Evolutionary conservation across 1,140 invertebrate species (phyloP).

Genomic region (Doryteuthis pealeii): DNA sequence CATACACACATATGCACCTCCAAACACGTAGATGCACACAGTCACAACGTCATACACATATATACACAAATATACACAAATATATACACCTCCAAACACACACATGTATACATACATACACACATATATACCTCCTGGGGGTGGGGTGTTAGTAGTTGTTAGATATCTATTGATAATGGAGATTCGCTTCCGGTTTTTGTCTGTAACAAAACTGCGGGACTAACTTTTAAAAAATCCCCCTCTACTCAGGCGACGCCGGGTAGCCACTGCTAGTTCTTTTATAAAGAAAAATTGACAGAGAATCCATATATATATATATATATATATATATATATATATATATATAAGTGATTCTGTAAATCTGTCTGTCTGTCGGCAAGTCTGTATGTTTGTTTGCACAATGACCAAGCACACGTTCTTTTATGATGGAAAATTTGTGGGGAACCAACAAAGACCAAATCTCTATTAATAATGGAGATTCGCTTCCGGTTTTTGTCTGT

Average conservation of each 20-base stretch:
- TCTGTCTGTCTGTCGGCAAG: not conserved
- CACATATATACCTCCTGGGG: not conserved
- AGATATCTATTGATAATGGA: too few species aligned
- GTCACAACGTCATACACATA: not conserved
- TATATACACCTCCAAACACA: not conserved
- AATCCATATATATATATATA: not conserved
- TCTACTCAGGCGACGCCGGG: too few species aligned
- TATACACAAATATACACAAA: not conserved
- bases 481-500: too few species aligned
- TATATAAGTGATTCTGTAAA: not conserved
- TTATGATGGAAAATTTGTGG: too few species aligned
- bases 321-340: not conserved
- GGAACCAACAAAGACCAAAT: too few species aligned
- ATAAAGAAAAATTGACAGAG: too few species aligned
- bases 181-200: too few species aligned
- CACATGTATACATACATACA: not conserved
- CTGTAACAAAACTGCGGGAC: too few species aligned
- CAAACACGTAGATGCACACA: not conserved
- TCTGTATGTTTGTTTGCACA: not conserved
- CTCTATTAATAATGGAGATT: too few species aligned
- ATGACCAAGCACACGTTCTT: too few species aligned
- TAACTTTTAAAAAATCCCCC: too few species aligned
- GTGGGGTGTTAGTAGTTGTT: not conserved
- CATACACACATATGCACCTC: not conserved
- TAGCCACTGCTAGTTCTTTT: too few species aligned